A percentile compares a stretch with the other conserved stretches of the same genome.
These are phyloP conservation scores for Cyprinodon tularosa DNA, from an alignment of 2,113 vertebrate species.

Conservation along the genomic window DNA sequence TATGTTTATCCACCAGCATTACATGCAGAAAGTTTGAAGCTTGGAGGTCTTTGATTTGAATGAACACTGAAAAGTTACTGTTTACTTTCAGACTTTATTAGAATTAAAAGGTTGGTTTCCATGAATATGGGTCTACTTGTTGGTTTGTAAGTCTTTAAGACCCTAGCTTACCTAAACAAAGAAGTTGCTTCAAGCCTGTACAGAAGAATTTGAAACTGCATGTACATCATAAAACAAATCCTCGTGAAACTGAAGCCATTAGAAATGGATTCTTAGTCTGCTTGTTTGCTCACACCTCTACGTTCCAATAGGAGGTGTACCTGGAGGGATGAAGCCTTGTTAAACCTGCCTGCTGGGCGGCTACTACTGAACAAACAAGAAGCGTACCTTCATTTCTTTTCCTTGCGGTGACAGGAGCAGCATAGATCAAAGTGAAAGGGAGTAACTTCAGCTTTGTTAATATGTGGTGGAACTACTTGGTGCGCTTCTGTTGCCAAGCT, in stretches of 20 bases:
- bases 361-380: slow-evolving; percentile 12
- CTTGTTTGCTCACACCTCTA: slow-evolving; percentile 31
- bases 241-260: background rate
- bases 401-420: slow-evolving; percentile 17
- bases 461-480: slow-evolving; percentile 1
- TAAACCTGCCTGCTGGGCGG: slow-evolving; percentile 47
- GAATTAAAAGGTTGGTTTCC: background rate
- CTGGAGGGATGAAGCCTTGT: slow-evolving; percentile 34
- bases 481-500: slow-evolving; percentile 7
- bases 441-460: background rate
- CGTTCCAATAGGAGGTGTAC: slow-evolving; percentile 18
- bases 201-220: background rate
- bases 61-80: background rate
- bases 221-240: background rate
- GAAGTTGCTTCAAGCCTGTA: slow-evolving; percentile 26
- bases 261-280: background rate
- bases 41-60: background rate
- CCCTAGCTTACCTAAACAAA: slow-evolving; percentile 30
- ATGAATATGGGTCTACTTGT: background rate
- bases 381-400: slow-evolving; percentile 1
- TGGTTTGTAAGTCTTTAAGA: slow-evolving; percentile 35
- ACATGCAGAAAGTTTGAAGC: no score
- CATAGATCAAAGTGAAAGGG: slow-evolving; percentile 24
- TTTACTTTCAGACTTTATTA: background rate
- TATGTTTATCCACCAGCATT: no score